phyloP scores from a whole-genome alignment of 1,140 invertebrate species.

The Macrosteles quadrilineatus region DNA sequence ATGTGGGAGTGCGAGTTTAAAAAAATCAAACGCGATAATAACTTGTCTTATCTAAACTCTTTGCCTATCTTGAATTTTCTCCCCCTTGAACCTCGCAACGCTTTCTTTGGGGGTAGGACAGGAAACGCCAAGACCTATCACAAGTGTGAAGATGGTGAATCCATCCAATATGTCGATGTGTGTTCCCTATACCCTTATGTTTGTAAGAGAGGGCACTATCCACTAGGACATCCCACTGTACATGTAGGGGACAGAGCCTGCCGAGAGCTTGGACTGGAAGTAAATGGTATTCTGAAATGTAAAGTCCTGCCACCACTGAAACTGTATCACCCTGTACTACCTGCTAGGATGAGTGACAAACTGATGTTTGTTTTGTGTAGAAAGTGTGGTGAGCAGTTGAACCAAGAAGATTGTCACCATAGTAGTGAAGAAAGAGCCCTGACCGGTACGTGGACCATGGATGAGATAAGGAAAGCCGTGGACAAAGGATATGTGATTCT shows the following conservation, averaged over 20 bases:
- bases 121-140: constrained; percentile 34
- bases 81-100: neutral
- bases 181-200: constrained; percentile 46
- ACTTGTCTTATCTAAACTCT: neutral
- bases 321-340: constrained; percentile 46
- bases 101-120: constrained; percentile 2
- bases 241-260: constrained; percentile 38
- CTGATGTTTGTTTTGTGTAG: constrained; percentile 45
- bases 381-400: constrained; percentile 36
- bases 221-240: constrained; percentile 48
- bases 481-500: constrained; percentile 47
- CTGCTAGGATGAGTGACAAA: constrained; percentile 40
- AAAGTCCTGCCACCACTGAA: constrained; percentile 43
- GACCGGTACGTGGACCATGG: constrained; percentile 48
- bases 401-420: constrained; percentile 41
- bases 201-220: constrained; percentile 45
- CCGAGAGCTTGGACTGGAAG: neutral
- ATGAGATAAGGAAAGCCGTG: constrained; percentile 48
- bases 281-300: constrained; percentile 44
- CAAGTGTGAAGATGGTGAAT: constrained; percentile 41
- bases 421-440: constrained; percentile 43
- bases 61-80: neutral
- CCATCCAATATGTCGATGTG: constrained; percentile 48
- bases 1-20: neutral
- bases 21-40: neutral